Evolutionary conservation across 2,888 invertebrate genomes (phyloP).

Genomic region (Ametastegia equiseti): DNA sequence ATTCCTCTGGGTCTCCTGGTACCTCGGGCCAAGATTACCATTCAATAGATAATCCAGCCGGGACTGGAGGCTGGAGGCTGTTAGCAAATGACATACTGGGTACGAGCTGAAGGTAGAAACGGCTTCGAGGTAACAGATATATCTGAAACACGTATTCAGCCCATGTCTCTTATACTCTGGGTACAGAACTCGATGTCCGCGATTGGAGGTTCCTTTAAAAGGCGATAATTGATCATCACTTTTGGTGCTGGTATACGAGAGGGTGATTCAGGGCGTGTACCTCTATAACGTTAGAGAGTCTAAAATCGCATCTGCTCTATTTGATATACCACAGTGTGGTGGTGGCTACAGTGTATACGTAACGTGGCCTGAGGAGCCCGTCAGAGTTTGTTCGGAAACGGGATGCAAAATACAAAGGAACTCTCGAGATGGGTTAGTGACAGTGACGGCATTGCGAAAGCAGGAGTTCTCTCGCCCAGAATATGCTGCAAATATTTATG

Average conservation of each 20-base stretch:
- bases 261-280: not conserved
- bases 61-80: constrained; percentile 17
- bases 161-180: not conserved
- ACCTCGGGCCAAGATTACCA: constrained; percentile 61
- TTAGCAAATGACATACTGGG: constrained; percentile 44
- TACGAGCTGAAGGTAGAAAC: constrained; percentile 9
- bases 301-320: not conserved
- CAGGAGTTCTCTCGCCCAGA: not conserved
- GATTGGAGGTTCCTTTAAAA: not conserved
- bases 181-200: not conserved
- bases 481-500: not conserved
- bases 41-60: constrained; percentile 69
- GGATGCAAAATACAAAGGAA: constrained; percentile 1
- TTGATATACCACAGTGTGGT: not conserved
- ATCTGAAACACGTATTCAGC: not conserved
- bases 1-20: constrained; percentile 16
- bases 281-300: not conserved
- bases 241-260: not conserved
- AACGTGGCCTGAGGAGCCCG: not conserved
- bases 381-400: constrained; percentile 10
- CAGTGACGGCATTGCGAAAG: not conserved
- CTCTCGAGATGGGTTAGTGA: constrained; percentile 1
- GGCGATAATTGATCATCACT: not conserved
- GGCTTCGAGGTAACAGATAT: constrained; percentile 29
- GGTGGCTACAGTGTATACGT: not conserved